Evolutionary conservation across 1,140 invertebrate genomes (phyloP).

Genomic region (Drosophila pseudoananassae): DNA sequence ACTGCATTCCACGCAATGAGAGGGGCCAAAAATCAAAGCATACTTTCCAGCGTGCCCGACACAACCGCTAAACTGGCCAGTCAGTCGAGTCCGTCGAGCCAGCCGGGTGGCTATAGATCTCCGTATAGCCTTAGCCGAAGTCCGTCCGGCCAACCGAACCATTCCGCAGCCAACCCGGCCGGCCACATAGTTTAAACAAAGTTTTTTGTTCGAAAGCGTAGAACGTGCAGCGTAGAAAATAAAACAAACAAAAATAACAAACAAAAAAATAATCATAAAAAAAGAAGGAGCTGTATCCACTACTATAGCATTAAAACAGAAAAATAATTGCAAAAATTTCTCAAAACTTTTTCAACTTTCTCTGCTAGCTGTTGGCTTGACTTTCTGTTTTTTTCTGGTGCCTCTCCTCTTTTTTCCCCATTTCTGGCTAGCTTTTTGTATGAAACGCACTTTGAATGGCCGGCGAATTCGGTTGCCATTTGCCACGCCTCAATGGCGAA

Average conservation of each 20-base stretch:
- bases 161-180: conserved; percentile 17
- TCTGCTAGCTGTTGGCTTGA: conserved; percentile 28
- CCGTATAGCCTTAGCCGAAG: not conserved
- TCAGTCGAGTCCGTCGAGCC: conserved; percentile 10
- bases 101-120: too few species aligned
- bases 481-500: conserved; percentile 44
- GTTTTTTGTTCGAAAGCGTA: conserved; percentile 72
- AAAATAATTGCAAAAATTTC: conserved; percentile 79
- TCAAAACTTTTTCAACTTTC: conserved; percentile 72
- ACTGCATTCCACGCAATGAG: conserved; percentile 70
- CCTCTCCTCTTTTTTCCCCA: conserved; percentile 44
- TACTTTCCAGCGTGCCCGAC: conserved; percentile 62
- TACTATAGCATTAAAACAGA: conserved; percentile 79
- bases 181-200: conserved; percentile 75
- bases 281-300: conserved; percentile 34
- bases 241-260: conserved; percentile 12
- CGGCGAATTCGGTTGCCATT: conserved; percentile 44
- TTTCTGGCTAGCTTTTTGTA: conserved; percentile 19
- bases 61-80: conserved; percentile 69
- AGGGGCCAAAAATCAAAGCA: conserved; percentile 69
- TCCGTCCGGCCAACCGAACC: conserved; percentile 23
- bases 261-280: conserved; percentile 35
- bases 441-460: conserved; percentile 58
- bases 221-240: conserved; percentile 26
- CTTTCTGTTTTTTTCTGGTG: conserved; percentile 21